Evolutionary conservation across 2,888 invertebrate genomes (phyloP).

Genomic region (Trachelus tabidus): DNA sequence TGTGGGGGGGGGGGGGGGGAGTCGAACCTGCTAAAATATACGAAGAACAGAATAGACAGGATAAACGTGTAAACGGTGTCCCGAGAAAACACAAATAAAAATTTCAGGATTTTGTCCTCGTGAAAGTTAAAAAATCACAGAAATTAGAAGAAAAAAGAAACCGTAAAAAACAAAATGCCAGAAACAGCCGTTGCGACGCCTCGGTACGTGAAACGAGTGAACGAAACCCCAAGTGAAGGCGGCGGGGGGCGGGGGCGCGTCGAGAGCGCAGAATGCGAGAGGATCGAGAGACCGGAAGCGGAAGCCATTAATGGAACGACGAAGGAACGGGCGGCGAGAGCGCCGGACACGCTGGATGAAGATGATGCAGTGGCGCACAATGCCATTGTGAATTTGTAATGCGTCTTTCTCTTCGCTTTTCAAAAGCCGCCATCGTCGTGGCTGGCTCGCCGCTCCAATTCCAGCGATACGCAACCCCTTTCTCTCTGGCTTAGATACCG

Average conservation of each 20-base stretch:
- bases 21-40: too few relatives aligned
- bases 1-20: fast-evolving
- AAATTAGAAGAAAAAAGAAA: background rate
- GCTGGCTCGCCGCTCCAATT: too few relatives aligned
- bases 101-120: too few relatives aligned
- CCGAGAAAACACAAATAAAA: too few relatives aligned
- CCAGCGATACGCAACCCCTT: too few relatives aligned
- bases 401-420: too few relatives aligned
- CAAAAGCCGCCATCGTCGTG: too few relatives aligned
- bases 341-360: slow-evolving; percentile 19
- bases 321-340: slow-evolving; percentile 19
- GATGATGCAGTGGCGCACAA: slow-evolving; percentile 44
- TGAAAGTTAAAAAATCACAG: background rate
- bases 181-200: slow-evolving; percentile 2
- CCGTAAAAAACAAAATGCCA: slow-evolving; percentile 7
- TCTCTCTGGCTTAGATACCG: too few relatives aligned
- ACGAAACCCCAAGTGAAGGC: background rate
- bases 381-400: slow-evolving; percentile 50
- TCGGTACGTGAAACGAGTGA: slow-evolving; percentile 5
- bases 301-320: slow-evolving; percentile 55
- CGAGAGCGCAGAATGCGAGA: slow-evolving; percentile 7
- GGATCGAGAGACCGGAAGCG: slow-evolving; percentile 57
- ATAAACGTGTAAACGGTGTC: too few relatives aligned
- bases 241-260: too few relatives aligned
- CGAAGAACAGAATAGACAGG: too few relatives aligned